Percentiles rank a stretch among this genome's conserved stretches.
phyloP scores from a whole-genome alignment of 2,113 vertebrate genomes.

The Muntiacus reevesi region DNA sequence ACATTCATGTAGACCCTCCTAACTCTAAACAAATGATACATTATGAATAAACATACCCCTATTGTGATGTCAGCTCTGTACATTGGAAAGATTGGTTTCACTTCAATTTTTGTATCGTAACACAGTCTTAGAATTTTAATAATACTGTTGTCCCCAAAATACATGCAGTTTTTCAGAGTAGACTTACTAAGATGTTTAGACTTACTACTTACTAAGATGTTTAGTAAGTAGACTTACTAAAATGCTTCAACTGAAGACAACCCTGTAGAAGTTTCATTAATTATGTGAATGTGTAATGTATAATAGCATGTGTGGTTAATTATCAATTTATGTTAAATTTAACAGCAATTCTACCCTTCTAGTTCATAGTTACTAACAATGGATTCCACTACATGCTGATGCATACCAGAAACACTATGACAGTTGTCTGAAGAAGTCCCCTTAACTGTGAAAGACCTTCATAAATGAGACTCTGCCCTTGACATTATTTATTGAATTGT shows the following conservation, averaged over 20 bases:
- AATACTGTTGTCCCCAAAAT: neutral
- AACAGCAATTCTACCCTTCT: neutral
- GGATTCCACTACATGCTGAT: neutral
- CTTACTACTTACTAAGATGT: neutral
- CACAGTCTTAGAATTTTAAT: slow-evolving; percentile 11
- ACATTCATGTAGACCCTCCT: neutral
- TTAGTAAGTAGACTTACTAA: neutral
- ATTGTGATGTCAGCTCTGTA: neutral
- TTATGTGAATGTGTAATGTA: neutral
- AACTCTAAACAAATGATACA: neutral
- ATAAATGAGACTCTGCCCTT: slow-evolving; percentile 28
- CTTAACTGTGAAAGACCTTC: neutral
- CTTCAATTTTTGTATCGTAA: neutral
- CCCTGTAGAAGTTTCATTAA: neutral
- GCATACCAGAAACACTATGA: neutral
- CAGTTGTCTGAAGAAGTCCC: neutral
- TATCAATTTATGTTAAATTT: neutral
- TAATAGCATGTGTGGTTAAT: neutral
- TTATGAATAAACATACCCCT: neutral
- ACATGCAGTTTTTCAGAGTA: neutral
- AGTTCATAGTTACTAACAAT: neutral
- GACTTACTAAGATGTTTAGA: neutral
- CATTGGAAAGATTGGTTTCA: neutral
- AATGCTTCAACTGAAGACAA: neutral
- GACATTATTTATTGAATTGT: slow-evolving; percentile 49